phyloP scores from a whole-genome alignment of 2,797 vertebrate genomes.

The Spinibarbus caldwelli region DNA sequence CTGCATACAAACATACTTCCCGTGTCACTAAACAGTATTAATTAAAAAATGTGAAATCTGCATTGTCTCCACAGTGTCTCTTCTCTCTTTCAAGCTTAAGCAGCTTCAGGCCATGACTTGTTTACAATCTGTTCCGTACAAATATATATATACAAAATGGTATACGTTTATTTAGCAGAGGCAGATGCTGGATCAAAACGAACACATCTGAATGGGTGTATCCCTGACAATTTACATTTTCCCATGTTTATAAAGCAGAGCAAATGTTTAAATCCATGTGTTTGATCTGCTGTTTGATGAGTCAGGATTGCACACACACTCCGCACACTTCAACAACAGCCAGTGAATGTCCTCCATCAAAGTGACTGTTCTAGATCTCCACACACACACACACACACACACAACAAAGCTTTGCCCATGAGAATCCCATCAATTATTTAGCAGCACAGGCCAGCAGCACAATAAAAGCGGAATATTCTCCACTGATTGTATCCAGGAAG shows the following conservation, averaged over 20 bases:
- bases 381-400: slow-evolving; percentile 38
- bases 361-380: slow-evolving; percentile 47
- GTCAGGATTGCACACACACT: slow-evolving; percentile 17
- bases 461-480: slow-evolving; percentile 56
- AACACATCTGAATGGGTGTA: slow-evolving; percentile 7
- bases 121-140: slow-evolving; percentile 8
- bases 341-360: slow-evolving; percentile 57
- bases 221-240: background rate
- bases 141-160: background rate
- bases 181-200: background rate
- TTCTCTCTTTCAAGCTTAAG: slow-evolving; percentile 1
- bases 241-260: slow-evolving; percentile 20
- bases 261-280: slow-evolving; percentile 12
- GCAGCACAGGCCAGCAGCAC: slow-evolving; percentile 47
- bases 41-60: background rate
- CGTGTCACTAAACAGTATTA: background rate
- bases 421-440: slow-evolving; percentile 63
- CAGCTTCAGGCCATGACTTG: background rate
- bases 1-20: background rate
- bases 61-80: background rate
- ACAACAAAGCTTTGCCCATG: slow-evolving; percentile 56
- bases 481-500: slow-evolving; percentile 41
- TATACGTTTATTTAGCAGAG: background rate
- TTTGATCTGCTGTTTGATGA: slow-evolving; percentile 35
- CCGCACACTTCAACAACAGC: slow-evolving; percentile 23